phyloP scores from a whole-genome alignment of 2,113 vertebrate species.

The Trachemys scripta region DNA sequence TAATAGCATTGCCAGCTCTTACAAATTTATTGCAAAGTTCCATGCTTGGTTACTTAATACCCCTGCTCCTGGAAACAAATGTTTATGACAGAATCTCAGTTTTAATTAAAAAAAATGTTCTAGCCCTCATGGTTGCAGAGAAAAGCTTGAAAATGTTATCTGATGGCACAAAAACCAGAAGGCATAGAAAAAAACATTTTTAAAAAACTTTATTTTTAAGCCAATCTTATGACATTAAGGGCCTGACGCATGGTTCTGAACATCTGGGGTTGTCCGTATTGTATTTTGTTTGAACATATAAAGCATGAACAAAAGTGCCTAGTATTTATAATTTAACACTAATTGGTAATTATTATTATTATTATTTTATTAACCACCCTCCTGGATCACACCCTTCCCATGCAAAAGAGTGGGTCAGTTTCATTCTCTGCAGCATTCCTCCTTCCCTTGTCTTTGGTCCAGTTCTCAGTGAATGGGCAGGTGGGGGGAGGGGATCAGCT shows the following conservation, averaged over 20 bases:
- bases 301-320: background rate
- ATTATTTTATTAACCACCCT: background rate
- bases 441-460: background rate
- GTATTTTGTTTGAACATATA: background rate
- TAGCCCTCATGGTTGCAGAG: background rate
- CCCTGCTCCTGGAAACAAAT: background rate
- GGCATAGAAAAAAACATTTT: background rate
- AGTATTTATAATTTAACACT: background rate
- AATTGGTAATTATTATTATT: background rate
- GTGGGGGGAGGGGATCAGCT: background rate
- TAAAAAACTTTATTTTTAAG: background rate
- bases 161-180: background rate
- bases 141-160: background rate
- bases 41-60: background rate
- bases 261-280: background rate
- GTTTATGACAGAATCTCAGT: background rate
- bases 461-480: background rate
- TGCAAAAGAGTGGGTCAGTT: background rate
- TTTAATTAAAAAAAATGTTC: background rate
- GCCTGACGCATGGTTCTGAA: background rate
- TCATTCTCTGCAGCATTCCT: background rate
- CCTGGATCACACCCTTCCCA: background rate
- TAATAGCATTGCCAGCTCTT: background rate
- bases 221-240: background rate
- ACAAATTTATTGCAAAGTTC: background rate